A percentile compares a stretch with the other conserved stretches of the same genome.
Evolutionary conservation across 2,797 vertebrate genomes (phyloP).

Genomic region (Hippopotamyrus pictus): DNA sequence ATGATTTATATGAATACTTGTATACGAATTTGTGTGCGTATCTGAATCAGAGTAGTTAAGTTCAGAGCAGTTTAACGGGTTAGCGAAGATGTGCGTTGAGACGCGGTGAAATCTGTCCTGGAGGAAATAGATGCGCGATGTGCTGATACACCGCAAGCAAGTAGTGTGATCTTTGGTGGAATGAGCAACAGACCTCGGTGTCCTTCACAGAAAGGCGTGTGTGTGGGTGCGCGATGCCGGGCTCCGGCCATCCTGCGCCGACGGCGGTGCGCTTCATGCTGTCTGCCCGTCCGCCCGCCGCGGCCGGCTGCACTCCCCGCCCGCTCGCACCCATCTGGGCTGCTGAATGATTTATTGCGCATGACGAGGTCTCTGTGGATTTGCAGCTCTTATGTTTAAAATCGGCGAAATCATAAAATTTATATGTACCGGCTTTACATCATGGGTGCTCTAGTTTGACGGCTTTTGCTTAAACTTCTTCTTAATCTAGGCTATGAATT

Average conservation of each 20-base stretch:
- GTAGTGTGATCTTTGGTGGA: neutral
- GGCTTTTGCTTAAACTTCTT: neutral
- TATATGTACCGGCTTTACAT: neutral
- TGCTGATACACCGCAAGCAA: neutral
- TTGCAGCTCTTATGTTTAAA: neutral
- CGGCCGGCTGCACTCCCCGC: neutral
- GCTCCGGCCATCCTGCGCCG: neutral
- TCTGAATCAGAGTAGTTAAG: neutral
- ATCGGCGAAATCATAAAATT: neutral
- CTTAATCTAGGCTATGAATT: neutral
- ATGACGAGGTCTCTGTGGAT: conserved; percentile 17
- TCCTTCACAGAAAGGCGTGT: neutral
- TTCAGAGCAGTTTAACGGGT: neutral
- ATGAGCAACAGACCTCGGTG: neutral
- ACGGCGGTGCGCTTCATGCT: neutral
- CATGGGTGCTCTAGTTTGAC: neutral
- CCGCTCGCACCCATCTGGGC: neutral
- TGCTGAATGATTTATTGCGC: conserved; percentile 22
- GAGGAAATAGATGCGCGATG: neutral
- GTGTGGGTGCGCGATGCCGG: neutral
- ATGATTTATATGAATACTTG: neutral
- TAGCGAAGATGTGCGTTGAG: neutral
- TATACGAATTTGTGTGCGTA: neutral
- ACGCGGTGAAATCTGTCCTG: neutral
- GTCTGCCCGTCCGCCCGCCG: neutral